Base-by-base conservation (phyloP, 1,140 invertebrate genomes). In the Brachionus asplanchnoidis region DNA sequence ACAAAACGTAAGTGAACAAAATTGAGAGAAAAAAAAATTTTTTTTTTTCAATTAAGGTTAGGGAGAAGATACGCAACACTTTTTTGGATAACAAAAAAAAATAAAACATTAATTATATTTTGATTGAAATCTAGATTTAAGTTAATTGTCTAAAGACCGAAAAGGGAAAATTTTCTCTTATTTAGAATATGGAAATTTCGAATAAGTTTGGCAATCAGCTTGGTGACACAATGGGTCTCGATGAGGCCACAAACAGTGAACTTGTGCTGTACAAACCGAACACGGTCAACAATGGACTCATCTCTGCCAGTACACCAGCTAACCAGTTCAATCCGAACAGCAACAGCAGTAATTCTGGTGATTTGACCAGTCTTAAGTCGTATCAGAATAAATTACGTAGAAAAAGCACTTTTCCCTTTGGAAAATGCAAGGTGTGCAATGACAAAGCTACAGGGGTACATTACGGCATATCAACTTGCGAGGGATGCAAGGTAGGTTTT, bases 361-460 rank as follows among this genome's bases (percentile, higher is more conserved):
- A 77, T 20, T 42, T 40, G 32, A 75, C 1, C 20, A 75, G 40
- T 50, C 32, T 50, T 0, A 60, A 60, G 11, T 50, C 42, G 4
- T 77, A 46, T 14, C 40, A 77, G 14, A 77, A 77, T n/a, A 77
- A 50, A 50, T 50, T 50, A 12, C 17, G 73, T 8, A 77, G n/a
- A 53, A 77, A 77, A 50, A 77, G 73, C 40, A 82, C 53, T 23
- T 77, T 77, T 84, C 82, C 82, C 5, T 84, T 84, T n/a, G 82
- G 82, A 26, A 84, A 84, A 56, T 92, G 91, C 87, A 88, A 88
- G 85, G 91, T 92, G 1, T 92, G 91, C 86, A 88, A 88, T 17
- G 91, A 91, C 85, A 88, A 90, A 50, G 89, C 91, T 9, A 89
- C 89, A 46, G 91, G 91, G 8, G 87, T 91, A 7, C 91, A 92